Conservation (phyloP, 2,113 vertebrate genomes). For the Sula dactylatra region DNA sequence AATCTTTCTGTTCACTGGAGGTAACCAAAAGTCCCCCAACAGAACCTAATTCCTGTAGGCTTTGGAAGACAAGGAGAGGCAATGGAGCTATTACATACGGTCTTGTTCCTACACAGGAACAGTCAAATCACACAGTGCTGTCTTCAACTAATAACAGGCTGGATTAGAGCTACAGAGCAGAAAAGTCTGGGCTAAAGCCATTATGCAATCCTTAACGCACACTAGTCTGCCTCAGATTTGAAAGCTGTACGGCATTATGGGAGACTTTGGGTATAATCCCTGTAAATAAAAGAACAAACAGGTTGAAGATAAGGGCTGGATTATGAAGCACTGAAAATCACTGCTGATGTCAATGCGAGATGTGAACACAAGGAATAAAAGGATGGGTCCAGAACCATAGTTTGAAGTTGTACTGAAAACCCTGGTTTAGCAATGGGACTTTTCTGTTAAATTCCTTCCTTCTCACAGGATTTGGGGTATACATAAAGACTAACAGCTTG, state of each 20-base stretch:
- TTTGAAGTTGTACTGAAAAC: neutral
- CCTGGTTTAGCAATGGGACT: neutral
- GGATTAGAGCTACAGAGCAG: constrained; percentile 17
- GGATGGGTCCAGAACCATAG: neutral
- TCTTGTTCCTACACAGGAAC: neutral
- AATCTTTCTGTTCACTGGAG: neutral
- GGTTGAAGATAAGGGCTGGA: neutral
- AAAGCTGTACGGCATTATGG: neutral
- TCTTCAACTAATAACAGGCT: neutral
- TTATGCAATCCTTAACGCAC: neutral
- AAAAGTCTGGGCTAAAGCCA: constrained; percentile 16
- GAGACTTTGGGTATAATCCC: neutral
- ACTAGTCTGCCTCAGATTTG: neutral
- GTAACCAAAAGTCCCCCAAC: neutral
- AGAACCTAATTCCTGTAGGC: neutral
- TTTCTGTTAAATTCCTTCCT: neutral
- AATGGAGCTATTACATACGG: neutral
- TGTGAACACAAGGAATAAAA: neutral
- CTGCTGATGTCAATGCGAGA: neutral
- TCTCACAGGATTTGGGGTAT: neutral
- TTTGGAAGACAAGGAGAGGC: neutral
- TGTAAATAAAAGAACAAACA: neutral
- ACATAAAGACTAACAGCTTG: neutral
- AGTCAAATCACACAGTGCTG: neutral
- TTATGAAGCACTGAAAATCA: neutral